These are phyloP conservation scores for Bombylius discolor DNA, from an alignment of 2,888 invertebrate species.

Conservation along the genomic window DNA sequence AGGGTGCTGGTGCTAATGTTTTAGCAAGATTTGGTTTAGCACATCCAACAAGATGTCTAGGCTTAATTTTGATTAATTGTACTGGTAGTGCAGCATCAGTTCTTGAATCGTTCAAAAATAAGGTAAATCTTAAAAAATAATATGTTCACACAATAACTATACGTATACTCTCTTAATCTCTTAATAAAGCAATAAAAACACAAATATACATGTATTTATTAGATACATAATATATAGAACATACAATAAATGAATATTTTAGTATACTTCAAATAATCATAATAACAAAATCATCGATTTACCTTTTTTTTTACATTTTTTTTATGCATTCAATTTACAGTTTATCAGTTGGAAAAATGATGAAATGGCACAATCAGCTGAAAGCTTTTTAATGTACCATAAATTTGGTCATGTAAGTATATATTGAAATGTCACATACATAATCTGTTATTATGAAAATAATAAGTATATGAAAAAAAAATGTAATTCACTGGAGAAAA, in stretches of 20 bases:
- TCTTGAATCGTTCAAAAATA: constrained; percentile 70
- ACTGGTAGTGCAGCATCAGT: constrained; percentile 78
- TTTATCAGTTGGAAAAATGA: constrained; percentile 74
- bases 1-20: constrained; percentile 80
- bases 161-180: too few relatives aligned
- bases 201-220: too few relatives aligned
- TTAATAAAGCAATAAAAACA: too few relatives aligned
- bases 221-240: too few relatives aligned
- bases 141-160: background rate
- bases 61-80: constrained; percentile 73
- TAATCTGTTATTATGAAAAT: too few relatives aligned
- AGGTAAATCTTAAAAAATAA: constrained; percentile 37
- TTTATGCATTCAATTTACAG: constrained; percentile 29
- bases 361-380: constrained; percentile 74
- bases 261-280: too few relatives aligned
- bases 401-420: constrained; percentile 82
- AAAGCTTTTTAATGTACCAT: constrained; percentile 77
- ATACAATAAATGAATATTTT: too few relatives aligned
- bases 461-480: too few relatives aligned
- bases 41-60: constrained; percentile 63
- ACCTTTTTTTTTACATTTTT: background rate
- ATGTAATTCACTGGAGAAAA: too few relatives aligned
- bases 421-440: too few relatives aligned
- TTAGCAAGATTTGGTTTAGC: constrained; percentile 72
- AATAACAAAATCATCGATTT: too few relatives aligned